phyloP scores from a whole-genome alignment of 2,113 vertebrate genomes.

The Mobula birostris region DNA sequence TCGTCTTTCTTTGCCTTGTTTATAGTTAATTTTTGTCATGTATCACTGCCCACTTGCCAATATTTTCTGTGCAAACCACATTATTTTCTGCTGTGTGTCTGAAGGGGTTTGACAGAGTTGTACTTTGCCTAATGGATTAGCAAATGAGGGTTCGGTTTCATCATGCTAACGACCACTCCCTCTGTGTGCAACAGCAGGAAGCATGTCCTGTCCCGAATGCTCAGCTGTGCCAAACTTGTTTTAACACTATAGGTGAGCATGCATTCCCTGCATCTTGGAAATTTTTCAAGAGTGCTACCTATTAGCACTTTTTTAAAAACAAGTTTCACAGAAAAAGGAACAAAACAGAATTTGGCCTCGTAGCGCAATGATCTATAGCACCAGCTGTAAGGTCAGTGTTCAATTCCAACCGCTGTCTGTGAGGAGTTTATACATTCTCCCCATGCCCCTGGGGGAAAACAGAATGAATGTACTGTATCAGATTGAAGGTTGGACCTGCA shows the following conservation, averaged over 20 bases:
- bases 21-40: too few species aligned
- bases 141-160: background rate
- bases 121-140: background rate
- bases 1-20: too few species aligned
- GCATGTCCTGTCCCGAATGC: conserved; percentile 95
- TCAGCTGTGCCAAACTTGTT: background rate
- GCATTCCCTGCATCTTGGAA: background rate
- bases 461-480: too few species aligned
- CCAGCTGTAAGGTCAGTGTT: too few species aligned
- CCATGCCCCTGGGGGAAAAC: too few species aligned
- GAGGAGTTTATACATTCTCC: too few species aligned
- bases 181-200: conserved; percentile 91
- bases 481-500: too few species aligned
- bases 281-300: background rate
- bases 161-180: conserved; percentile 69
- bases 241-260: background rate
- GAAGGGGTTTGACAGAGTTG: background rate
- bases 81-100: background rate
- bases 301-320: background rate
- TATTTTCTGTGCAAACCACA: too few species aligned
- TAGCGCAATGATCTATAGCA: too few species aligned
- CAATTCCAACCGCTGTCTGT: too few species aligned
- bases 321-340: background rate
- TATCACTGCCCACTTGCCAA: too few species aligned
- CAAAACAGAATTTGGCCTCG: too few species aligned